These are phyloP conservation scores for Dermolepida albohirtum DNA, from an alignment of 2,888 invertebrate species.

Conservation along the genomic window DNA sequence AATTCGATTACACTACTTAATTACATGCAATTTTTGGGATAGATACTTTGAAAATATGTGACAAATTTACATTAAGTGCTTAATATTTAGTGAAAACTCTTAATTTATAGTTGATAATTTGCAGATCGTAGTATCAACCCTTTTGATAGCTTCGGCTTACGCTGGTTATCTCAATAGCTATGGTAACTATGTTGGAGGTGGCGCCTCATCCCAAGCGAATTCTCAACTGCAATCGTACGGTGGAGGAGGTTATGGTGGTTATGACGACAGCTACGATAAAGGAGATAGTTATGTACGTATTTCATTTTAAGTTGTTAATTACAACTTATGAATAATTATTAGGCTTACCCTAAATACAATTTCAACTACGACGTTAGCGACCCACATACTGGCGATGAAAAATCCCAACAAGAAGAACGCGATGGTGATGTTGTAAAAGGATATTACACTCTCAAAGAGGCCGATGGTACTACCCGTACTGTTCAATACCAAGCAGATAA, in stretches of 20 bases:
- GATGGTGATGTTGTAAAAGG: slow-evolving; percentile 18
- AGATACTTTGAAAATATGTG: no score
- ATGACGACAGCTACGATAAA: slow-evolving; percentile 19
- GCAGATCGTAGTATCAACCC: slow-evolving; percentile 22
- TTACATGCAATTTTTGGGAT: no score
- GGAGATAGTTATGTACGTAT: slow-evolving; percentile 25
- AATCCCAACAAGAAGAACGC: slow-evolving; percentile 21
- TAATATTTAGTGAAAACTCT: no score
- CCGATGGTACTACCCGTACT: slow-evolving; percentile 20
- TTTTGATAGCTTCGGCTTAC: slow-evolving; percentile 23
- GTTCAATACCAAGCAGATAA: slow-evolving; percentile 19
- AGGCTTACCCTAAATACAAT: slow-evolving; percentile 28
- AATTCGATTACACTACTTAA: no score
- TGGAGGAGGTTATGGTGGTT: slow-evolving; percentile 12
- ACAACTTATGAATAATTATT: background rate
- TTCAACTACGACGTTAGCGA: slow-evolving; percentile 22
- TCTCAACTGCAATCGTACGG: slow-evolving; percentile 19
- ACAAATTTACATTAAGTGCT: no score
- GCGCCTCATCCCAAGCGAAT: slow-evolving; percentile 27
- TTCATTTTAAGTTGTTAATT: background rate
- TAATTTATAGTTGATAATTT: background rate
- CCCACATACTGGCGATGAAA: slow-evolving; percentile 22
- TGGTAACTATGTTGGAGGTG: slow-evolving; percentile 26
- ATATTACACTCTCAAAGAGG: slow-evolving; percentile 9
- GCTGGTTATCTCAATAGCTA: slow-evolving; percentile 33